Conservation (phyloP, 1,140 invertebrate species). For the Caenorhabditis inopinata region DNA sequence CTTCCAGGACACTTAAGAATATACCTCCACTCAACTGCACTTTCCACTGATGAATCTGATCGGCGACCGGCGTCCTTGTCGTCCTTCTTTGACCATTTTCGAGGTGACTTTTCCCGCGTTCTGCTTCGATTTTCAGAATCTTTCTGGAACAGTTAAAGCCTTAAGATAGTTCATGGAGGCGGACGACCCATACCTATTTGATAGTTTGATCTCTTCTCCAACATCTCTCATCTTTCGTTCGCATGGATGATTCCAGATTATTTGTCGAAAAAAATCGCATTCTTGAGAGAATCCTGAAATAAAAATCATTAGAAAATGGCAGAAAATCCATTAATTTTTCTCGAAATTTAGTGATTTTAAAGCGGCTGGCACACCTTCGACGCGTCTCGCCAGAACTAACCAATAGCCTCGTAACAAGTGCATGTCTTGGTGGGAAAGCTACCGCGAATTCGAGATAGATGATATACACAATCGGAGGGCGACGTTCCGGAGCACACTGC, state of each 20-base stretch:
- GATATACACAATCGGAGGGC: conserved; percentile 40
- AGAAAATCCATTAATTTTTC: too few species aligned
- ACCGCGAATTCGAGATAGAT: conserved; percentile 1
- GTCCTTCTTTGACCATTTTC: neutral
- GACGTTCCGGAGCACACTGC: conserved; percentile 33
- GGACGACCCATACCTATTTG: neutral
- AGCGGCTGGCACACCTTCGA: too few species aligned
- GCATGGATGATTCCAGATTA: conserved; percentile 43
- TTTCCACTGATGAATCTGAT: conserved; percentile 46
- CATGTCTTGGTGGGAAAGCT: neutral
- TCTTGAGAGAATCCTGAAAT: conserved; percentile 28
- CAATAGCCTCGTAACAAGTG: conserved; percentile 29
- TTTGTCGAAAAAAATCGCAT: conserved; percentile 37
- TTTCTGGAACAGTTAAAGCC: conserved; percentile 10
- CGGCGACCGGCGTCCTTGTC: conserved; percentile 39
- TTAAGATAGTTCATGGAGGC: too few species aligned
- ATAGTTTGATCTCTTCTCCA: conserved; percentile 20
- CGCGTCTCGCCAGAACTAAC: neutral
- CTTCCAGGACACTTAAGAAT: too few species aligned
- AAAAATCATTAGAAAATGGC: neutral
- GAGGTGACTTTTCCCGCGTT: neutral
- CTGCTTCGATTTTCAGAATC: neutral
- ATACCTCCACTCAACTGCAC: conserved; percentile 42
- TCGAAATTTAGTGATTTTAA: too few species aligned
- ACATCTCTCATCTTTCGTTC: conserved; percentile 30